phyloP scores from a whole-genome alignment of 2,797 vertebrate genomes.

The Bradypodion ventrale region DNA sequence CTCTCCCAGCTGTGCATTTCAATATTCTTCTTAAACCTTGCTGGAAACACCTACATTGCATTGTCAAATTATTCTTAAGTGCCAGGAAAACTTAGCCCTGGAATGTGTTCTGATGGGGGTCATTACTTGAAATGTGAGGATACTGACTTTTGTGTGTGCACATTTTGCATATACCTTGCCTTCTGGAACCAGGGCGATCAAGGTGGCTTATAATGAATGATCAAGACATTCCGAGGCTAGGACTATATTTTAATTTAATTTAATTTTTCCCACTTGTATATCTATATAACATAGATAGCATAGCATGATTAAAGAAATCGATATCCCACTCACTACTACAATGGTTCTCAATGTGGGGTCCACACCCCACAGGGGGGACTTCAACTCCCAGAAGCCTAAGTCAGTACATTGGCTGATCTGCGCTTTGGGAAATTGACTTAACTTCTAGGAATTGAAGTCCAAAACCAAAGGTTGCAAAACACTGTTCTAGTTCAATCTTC shows the following conservation, averaged over 20 bases:
- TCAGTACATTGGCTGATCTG: no score
- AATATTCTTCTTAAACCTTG: constrained; percentile 12
- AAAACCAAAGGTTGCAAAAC: no score
- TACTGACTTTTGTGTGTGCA: background rate
- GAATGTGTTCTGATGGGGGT: background rate
- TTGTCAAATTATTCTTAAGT: background rate
- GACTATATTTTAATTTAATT: no score
- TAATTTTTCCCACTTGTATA: no score
- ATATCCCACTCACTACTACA: no score
- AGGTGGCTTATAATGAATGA: background rate
- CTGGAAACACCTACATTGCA: background rate
- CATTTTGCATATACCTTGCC: background rate
- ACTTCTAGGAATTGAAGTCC: no score
- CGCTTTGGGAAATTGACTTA: no score
- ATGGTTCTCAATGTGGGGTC: no score
- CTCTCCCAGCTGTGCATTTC: background rate
- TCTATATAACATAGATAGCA: background rate
- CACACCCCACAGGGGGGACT: no score
- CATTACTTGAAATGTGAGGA: background rate
- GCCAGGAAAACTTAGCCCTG: background rate
- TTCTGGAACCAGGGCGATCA: background rate
- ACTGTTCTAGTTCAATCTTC: background rate
- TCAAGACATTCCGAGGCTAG: background rate
- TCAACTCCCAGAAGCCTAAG: no score
- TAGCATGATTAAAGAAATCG: no score